Percentiles rank a stretch among this genome's conserved stretches.
Evolutionary conservation across 37 sponge, comb jelly and placozoan species (phyloP).

Genomic region (Mnemiopsis leidyi): DNA sequence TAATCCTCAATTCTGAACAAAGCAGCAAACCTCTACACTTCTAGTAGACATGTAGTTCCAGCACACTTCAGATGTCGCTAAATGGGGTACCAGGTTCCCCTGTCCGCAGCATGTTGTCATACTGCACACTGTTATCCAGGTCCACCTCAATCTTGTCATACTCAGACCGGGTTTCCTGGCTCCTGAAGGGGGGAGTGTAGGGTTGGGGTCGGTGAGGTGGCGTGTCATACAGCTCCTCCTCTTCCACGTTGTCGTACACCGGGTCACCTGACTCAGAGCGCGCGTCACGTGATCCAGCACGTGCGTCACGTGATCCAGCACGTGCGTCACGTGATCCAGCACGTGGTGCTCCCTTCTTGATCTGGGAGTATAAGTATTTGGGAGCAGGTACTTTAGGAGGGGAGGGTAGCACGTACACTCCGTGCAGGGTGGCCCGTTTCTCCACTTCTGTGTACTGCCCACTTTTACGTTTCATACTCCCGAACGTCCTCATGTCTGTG

Average conservation of each 20-base stretch:
- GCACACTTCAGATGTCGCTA: not conserved
- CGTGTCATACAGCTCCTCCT: not conserved
- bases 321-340: not conserved
- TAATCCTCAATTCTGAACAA: no score
- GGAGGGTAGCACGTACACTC: slow-evolving; percentile 8
- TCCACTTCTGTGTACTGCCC: slow-evolving; percentile 16
- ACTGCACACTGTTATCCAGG: not conserved
- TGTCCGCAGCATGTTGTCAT: not conserved
- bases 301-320: not conserved
- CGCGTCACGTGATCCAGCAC: no score
- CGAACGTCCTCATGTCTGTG: slow-evolving; percentile 21
- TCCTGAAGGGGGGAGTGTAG: not conserved
- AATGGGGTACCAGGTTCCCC: not conserved
- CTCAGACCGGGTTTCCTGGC: not conserved
- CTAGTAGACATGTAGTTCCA: not conserved
- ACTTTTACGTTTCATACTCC: not conserved
- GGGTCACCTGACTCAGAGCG: not conserved
- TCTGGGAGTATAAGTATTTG: not conserved
- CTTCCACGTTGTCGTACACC: not conserved
- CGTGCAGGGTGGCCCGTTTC: not conserved
- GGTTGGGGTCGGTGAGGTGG: not conserved
- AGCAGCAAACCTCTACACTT: not conserved
- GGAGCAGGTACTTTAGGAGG: not conserved
- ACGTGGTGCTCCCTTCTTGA: not conserved
- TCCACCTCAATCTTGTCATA: slow-evolving; percentile 9